Evolutionary conservation across 2,797 vertebrate species (phyloP).

Genomic region (Columba guinea): DNA sequence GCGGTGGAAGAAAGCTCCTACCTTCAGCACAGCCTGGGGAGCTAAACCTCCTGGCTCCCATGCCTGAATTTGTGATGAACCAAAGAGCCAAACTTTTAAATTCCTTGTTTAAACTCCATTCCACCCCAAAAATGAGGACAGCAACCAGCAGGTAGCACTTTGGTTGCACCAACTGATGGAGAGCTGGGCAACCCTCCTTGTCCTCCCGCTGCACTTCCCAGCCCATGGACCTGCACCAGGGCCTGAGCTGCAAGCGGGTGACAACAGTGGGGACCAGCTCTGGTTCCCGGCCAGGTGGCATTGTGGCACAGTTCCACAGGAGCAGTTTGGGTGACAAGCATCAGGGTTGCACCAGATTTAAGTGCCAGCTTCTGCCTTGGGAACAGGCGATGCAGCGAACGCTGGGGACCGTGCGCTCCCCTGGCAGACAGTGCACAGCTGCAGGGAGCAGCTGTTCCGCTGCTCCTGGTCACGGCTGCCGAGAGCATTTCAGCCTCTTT

Average conservation of each 20-base stretch:
- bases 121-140: neutral
- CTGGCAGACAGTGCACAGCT: neutral
- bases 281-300: neutral
- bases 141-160: neutral
- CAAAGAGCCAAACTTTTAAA: neutral
- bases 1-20: neutral
- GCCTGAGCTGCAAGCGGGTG: neutral
- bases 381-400: fast-evolving
- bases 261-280: neutral
- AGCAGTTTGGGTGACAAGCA: neutral
- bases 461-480: neutral
- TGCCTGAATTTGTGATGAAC: neutral
- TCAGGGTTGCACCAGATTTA: neutral
- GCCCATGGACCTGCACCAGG: neutral
- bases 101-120: neutral
- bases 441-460: neutral
- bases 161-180: neutral
- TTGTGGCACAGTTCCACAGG: neutral
- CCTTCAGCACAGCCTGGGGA: neutral
- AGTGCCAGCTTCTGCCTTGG: neutral
- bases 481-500: neutral
- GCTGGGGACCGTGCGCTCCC: neutral
- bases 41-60: neutral
- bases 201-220: neutral
- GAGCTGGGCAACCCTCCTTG: neutral